These are phyloP conservation scores for Grapholita molesta DNA, from an alignment of 1,140 invertebrate genomes.

Conservation along the genomic window DNA sequence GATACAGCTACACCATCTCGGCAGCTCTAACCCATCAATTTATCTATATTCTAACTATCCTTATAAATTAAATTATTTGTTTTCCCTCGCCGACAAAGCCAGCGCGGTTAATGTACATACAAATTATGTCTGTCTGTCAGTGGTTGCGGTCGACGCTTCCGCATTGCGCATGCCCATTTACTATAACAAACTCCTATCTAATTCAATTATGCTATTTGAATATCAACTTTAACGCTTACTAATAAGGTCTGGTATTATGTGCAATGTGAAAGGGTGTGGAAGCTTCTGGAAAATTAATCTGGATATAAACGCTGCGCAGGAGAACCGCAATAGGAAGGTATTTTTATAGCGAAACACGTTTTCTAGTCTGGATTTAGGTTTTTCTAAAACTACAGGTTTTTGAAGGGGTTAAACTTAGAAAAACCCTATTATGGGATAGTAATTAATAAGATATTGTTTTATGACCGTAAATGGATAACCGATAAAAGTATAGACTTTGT, in stretches of 20 bases:
- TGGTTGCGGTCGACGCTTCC: constrained; percentile 13
- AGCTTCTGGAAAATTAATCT: background rate
- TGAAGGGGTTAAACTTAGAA: background rate
- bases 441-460: too few species aligned
- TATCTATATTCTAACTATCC: background rate
- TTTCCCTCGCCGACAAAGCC: constrained; percentile 6
- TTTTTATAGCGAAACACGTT: background rate
- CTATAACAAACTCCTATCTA: background rate
- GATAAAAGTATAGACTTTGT: too few species aligned
- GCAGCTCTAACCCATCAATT: background rate
- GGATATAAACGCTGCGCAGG: background rate
- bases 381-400: background rate
- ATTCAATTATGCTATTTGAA: background rate
- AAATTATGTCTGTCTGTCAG: constrained; percentile 17
- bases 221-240: background rate
- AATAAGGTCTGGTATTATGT: background rate
- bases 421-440: too few species aligned
- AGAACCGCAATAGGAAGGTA: background rate
- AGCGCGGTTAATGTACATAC: constrained; percentile 12
- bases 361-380: background rate
- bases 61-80: constrained; percentile 7
- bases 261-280: background rate
- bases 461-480: too few species aligned
- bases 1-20: background rate
- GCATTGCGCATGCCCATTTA: constrained; percentile 1